Percentiles rank a stretch among this genome's conserved stretches.
Conservation (phyloP, 1,140 invertebrate species). For the Gerris buenoi region DNA sequence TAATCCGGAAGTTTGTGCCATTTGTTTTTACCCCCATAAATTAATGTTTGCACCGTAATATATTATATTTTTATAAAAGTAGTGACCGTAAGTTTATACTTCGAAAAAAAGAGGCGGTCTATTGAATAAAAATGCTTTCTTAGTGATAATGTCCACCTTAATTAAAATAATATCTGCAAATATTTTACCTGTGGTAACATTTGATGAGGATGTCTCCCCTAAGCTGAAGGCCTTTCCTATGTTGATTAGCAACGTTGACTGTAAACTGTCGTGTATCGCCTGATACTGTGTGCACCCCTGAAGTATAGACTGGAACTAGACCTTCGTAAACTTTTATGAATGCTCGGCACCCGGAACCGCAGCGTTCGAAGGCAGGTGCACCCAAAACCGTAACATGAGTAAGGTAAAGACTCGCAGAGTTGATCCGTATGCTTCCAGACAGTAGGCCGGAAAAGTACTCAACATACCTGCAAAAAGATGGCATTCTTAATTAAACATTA, state of each 20-base stretch:
- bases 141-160: too few relatives aligned
- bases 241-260: conserved; percentile 41
- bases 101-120: too few relatives aligned
- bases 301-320: conserved; percentile 73
- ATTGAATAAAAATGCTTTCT: too few relatives aligned
- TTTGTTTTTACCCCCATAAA: too few relatives aligned
- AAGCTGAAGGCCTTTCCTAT: conserved; percentile 54
- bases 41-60: too few relatives aligned
- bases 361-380: conserved; percentile 55
- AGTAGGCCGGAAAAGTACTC: conserved; percentile 79
- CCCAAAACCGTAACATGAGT: conserved; percentile 74
- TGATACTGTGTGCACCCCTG: conserved; percentile 55
- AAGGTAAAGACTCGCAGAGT: conserved; percentile 67
- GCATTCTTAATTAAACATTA: conserved; percentile 1
- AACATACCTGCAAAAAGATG: conserved; percentile 58
- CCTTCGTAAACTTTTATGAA: conserved; percentile 74
- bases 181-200: conserved; percentile 68
- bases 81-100: too few relatives aligned
- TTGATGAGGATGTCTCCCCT: conserved; percentile 79
- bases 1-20: too few relatives aligned
- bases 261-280: conserved; percentile 46
- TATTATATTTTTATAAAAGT: too few relatives aligned
- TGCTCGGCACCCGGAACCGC: conserved; percentile 50
- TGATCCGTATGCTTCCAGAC: conserved; percentile 71
- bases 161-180: too few relatives aligned